These are phyloP conservation scores for Drosophila kokeensis DNA, from an alignment of 2,888 invertebrate species.

Conservation along the genomic window DNA sequence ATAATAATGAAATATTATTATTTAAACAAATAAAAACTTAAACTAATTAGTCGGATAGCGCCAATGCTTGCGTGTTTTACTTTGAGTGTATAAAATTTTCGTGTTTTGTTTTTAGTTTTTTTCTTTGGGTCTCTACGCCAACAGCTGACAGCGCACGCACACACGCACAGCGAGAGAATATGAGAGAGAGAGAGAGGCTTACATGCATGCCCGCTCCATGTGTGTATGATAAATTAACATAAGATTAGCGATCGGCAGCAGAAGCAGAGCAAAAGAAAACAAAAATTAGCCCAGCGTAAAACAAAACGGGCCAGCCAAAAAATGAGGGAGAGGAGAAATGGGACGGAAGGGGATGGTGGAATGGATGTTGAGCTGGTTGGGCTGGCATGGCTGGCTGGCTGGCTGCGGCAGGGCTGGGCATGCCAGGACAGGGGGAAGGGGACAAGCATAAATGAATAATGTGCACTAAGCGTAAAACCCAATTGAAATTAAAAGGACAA, in stretches of 20 bases:
- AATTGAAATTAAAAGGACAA: conserved; percentile 78
- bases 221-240: conserved; percentile 75
- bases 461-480: conserved; percentile 78
- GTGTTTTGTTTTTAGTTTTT: conserved; percentile 3
- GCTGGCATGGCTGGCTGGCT: background rate
- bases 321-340: background rate
- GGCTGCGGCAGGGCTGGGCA: background rate
- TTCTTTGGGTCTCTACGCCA: conserved; percentile 36
- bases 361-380: background rate
- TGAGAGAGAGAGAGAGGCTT: conserved; percentile 3
- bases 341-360: background rate
- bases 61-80: conserved; percentile 58
- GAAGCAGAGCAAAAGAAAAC: conserved; percentile 32
- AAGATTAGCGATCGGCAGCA: conserved; percentile 74
- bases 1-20: no score
- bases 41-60: conserved; percentile 41
- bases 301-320: conserved; percentile 40
- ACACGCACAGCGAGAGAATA: conserved; percentile 9
- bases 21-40: no score
- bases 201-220: conserved; percentile 30
- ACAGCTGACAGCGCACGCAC: conserved; percentile 56
- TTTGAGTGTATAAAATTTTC: conserved; percentile 28
- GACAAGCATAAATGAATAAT: conserved; percentile 72
- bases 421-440: no score
- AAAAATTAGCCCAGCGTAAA: conserved; percentile 56